These are phyloP conservation scores for Galago senegalensis DNA, from an alignment of 2,797 vertebrate genomes.

Conservation along the genomic window DNA sequence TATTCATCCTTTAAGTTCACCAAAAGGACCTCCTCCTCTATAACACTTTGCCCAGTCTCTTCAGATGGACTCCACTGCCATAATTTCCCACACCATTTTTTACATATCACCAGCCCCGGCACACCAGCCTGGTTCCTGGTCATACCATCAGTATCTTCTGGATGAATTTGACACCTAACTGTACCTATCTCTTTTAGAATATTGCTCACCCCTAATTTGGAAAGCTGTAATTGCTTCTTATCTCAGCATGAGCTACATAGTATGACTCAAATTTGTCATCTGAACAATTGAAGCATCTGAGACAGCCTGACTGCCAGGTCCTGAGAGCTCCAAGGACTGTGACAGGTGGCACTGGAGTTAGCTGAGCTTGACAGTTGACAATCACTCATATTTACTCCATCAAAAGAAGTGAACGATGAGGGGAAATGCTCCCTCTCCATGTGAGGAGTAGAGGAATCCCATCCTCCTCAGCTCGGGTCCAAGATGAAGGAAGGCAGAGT, in stretches of 20 bases:
- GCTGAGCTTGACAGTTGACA: conserved; percentile 8
- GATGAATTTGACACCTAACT: not conserved
- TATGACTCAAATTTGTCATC: not conserved
- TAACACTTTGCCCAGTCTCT: not conserved
- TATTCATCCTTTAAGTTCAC: not conserved
- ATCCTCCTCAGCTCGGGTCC: conserved; percentile 82
- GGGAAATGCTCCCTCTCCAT: conserved; percentile 79
- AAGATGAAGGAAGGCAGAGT: conserved; percentile 88
- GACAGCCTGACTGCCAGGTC: not conserved
- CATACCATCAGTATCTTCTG: not conserved
- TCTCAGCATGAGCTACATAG: not conserved
- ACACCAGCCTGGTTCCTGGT: not conserved
- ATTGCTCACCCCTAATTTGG: not conserved
- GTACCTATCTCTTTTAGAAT: not conserved
- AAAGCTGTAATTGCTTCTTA: not conserved
- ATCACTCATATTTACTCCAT: not conserved
- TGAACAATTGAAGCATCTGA: not conserved
- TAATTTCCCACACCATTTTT: not conserved
- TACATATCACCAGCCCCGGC: too few species aligned
- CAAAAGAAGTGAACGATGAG: conserved; percentile 63
- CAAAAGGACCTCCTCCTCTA: not conserved
- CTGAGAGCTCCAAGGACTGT: not conserved
- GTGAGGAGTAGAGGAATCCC: conserved; percentile 89
- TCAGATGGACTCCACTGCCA: not conserved
- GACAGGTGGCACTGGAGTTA: not conserved